Conservation (phyloP, 2,888 invertebrate species). For the Troglohyphantes excavatus region DNA sequence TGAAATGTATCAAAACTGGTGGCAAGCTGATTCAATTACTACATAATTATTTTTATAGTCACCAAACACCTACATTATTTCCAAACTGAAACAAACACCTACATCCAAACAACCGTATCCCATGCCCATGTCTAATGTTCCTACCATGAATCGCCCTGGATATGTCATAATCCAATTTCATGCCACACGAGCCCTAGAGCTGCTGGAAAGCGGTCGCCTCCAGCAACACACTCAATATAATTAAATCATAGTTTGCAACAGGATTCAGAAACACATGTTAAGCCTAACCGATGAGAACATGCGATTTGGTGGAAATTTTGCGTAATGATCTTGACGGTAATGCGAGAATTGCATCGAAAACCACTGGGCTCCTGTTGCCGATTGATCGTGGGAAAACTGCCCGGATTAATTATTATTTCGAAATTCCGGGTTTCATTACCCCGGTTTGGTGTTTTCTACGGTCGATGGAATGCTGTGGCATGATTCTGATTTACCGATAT, state of each 20-base stretch:
- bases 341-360: neutral
- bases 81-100: too few relatives aligned
- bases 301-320: slow-evolving; percentile 56
- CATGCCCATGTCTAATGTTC: too few relatives aligned
- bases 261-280: slow-evolving; percentile 54
- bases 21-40: too few relatives aligned
- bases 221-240: slow-evolving; percentile 62
- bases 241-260: slow-evolving; percentile 62
- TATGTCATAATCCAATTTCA: slow-evolving; percentile 58
- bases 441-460: too few relatives aligned
- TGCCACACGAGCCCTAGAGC: slow-evolving; percentile 20
- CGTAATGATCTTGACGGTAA: slow-evolving; percentile 49
- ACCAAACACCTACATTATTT: too few relatives aligned
- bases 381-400: slow-evolving; percentile 26
- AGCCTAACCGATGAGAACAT: slow-evolving; percentile 52
- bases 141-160: neutral
- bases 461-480: neutral
- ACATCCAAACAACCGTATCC: too few relatives aligned
- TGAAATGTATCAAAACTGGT: too few relatives aligned
- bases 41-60: too few relatives aligned
- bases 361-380: slow-evolving; percentile 10
- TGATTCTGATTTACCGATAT: slow-evolving; percentile 4
- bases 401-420: slow-evolving; percentile 25
- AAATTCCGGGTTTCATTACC: too few relatives aligned
- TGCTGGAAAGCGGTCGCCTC: slow-evolving; percentile 12